These are phyloP conservation scores for Agonopterix subpropinquella DNA, from an alignment of 2,888 invertebrate genomes.

Conservation along the genomic window DNA sequence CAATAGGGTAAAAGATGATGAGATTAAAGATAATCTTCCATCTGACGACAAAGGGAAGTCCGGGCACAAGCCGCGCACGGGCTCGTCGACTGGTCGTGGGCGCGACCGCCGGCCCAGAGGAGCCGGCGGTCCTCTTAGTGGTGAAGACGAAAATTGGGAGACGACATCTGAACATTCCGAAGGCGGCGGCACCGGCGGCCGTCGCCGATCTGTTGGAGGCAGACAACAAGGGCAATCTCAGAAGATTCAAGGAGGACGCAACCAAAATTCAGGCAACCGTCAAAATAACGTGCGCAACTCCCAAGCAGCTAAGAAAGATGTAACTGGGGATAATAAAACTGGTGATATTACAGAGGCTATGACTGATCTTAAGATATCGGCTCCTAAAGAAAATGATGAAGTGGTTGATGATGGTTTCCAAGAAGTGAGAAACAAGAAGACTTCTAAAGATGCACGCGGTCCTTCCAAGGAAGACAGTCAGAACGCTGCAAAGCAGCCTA, in stretches of 20 bases:
- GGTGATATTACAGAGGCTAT: slow-evolving; percentile 59
- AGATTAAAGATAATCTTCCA: slow-evolving; percentile 42
- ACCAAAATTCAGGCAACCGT: slow-evolving; percentile 48
- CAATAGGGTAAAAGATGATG: slow-evolving; percentile 56
- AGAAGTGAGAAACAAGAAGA: slow-evolving; percentile 89
- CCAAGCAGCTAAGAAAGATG: slow-evolving; percentile 48
- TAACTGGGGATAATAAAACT: slow-evolving; percentile 43
- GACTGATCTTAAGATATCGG: slow-evolving; percentile 52
- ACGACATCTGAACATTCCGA: slow-evolving; percentile 91
- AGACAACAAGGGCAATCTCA: slow-evolving; percentile 41
- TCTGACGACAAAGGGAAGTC: slow-evolving; percentile 80
- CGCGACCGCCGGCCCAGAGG: slow-evolving; percentile 60
- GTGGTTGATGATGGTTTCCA: slow-evolving; percentile 84
- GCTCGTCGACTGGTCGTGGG: slow-evolving; percentile 78
- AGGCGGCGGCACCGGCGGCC: slow-evolving; percentile 45
- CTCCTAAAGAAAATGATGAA: slow-evolving; percentile 62
- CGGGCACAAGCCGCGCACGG: slow-evolving; percentile 80
- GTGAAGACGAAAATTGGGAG: slow-evolving; percentile 84
- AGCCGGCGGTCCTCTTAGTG: slow-evolving; percentile 47
- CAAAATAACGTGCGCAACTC: slow-evolving; percentile 46
- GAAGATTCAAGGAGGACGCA: slow-evolving; percentile 48
- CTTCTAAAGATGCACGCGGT: slow-evolving; percentile 76
- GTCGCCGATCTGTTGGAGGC: slow-evolving; percentile 45
- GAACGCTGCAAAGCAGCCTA: slow-evolving; percentile 46
- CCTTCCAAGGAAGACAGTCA: slow-evolving; percentile 53